Evolutionary conservation across 2,888 invertebrate species (phyloP), one percentile per base, ranked within the genome.

Genomic region (Nomada lathburiana): DNA sequence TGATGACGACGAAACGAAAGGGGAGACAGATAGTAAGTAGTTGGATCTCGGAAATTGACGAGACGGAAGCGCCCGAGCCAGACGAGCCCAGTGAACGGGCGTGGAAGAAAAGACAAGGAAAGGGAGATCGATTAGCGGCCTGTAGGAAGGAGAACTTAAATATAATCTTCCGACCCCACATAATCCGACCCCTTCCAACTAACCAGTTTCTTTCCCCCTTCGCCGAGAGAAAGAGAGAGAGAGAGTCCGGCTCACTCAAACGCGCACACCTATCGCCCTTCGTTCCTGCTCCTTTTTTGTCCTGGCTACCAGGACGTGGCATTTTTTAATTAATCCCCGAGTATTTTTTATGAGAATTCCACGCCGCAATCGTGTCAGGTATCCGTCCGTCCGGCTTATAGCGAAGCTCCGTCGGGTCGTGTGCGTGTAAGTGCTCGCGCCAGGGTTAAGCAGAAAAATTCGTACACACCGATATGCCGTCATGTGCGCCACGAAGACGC

Each of bases 261-360:
- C 71, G 29, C 59, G 16, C 57, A 5, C 65, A 42, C 74, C 72
- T 26, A 13, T 20, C 44, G 47, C 77, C 59, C 57, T 44, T 20
- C 62, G 59, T 57, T 42, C 76, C 64, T 72, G 50, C 47, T 64
- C 75, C 65, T 65, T 85, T 83, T 78, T 72, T 78, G 57, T 75
- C 77, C 13, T 59, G 47, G 60, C 79, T 67, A 75, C 76, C 82
- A 62, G 77, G 84, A 87, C 89, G 75, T 84, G 92, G 92, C 87
- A 91, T 92, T 92, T 92, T 92, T 90, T 91, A 92, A 92, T 92
- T 92, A 92, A 92, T 92, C 88, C 88, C 80, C 75, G 84, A 89
- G 88, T 90, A 90, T 89, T 91, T 90, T 90, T 90, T 88, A 92
- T 91, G 89, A 89, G 89, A 91, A 91, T 91, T 91, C 91, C 90